phyloP scores from a whole-genome alignment of 2,797 vertebrate genomes.

The Parambassis ranga region DNA sequence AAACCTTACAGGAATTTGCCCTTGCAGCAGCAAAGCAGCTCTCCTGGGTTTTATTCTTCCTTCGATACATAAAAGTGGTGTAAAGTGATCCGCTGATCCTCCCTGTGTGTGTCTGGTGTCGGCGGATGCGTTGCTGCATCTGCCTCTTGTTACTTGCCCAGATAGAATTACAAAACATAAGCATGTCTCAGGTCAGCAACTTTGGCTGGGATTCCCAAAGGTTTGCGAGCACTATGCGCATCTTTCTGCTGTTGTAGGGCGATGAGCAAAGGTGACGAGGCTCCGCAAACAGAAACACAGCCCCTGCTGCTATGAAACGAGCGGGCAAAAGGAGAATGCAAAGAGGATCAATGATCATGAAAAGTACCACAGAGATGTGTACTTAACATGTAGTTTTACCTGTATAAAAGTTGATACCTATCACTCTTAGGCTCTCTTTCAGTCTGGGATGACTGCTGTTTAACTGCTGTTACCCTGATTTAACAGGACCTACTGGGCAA shows the following conservation, averaged over 20 bases:
- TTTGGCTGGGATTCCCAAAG: constrained; percentile 45
- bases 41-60: constrained; percentile 44
- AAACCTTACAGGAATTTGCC: constrained; percentile 47
- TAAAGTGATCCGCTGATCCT: constrained; percentile 40
- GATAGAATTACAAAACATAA: constrained; percentile 48
- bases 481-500: constrained; percentile 37
- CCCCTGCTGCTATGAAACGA: neutral
- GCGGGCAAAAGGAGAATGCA: constrained; percentile 12
- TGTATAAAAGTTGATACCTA: neutral
- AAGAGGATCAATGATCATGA: neutral
- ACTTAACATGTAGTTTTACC: constrained; percentile 7
- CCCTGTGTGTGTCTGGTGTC: constrained; percentile 19
- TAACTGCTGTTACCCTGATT: constrained; percentile 44
- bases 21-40: constrained; percentile 29
- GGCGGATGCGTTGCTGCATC: neutral
- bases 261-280: constrained; percentile 3
- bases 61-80: constrained; percentile 14
- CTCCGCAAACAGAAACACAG: constrained; percentile 7
- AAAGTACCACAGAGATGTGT: constrained; percentile 5
- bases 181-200: constrained; percentile 50
- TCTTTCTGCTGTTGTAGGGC: constrained; percentile 21
- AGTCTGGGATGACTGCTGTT: constrained; percentile 58
- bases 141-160: constrained; percentile 27
- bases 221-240: constrained; percentile 36
- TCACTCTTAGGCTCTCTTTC: constrained; percentile 52